Evolutionary conservation across 2,888 invertebrate genomes (phyloP).

Genomic region (Limnephilus lunatus): DNA sequence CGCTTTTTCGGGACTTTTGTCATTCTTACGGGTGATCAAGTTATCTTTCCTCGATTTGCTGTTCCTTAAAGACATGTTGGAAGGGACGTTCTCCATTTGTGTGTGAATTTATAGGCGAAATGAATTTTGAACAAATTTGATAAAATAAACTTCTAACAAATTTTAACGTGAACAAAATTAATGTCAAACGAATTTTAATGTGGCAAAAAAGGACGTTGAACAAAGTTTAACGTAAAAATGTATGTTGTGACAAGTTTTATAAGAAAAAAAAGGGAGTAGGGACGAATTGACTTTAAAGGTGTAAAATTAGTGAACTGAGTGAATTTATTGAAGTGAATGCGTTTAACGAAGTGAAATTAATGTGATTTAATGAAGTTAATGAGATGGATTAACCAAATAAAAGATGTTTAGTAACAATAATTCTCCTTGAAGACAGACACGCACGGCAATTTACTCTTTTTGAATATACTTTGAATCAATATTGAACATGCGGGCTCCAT

Average conservation of each 20-base stretch:
- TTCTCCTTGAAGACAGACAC: slow-evolving; percentile 59
- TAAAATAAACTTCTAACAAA: background rate
- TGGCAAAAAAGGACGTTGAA: too few relatives aligned
- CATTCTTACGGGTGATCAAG: slow-evolving; percentile 76
- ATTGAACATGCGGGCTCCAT: slow-evolving; percentile 53
- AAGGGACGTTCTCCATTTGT: slow-evolving; percentile 76
- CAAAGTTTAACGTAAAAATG: too few relatives aligned
- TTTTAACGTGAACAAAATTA: slow-evolving; percentile 9
- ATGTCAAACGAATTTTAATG: too few relatives aligned
- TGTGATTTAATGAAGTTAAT: background rate
- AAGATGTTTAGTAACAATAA: background rate
- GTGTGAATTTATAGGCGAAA: slow-evolving; percentile 39
- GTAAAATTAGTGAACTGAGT: background rate
- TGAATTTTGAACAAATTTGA: slow-evolving; percentile 9
- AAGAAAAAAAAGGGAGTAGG: background rate
- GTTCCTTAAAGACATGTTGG: slow-evolving; percentile 73
- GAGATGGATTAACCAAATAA: background rate
- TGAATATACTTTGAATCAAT: slow-evolving; percentile 41
- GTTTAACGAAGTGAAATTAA: background rate
- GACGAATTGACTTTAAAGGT: background rate
- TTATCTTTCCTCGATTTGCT: slow-evolving; percentile 76
- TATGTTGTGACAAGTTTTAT: background rate
- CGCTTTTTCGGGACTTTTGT: slow-evolving; percentile 77
- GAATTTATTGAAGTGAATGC: background rate
- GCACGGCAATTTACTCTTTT: slow-evolving; percentile 57